Evolutionary conservation across 2,113 vertebrate species (phyloP).

Genomic region (Perca fluviatilis): DNA sequence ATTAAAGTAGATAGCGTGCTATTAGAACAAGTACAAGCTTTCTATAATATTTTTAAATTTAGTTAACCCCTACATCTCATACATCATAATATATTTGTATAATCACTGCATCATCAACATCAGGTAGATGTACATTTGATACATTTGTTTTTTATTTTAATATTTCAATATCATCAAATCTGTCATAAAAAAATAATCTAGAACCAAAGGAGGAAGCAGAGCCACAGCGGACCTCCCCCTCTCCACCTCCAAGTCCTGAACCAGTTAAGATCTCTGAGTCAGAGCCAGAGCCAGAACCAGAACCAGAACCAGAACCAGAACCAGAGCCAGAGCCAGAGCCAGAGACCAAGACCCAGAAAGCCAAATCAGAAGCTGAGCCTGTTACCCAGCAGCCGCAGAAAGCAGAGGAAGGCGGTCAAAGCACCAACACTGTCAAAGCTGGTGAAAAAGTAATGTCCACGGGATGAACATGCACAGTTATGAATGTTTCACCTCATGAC

Average conservation of each 20-base stretch:
- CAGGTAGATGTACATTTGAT: neutral
- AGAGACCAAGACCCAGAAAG: conserved; percentile 37
- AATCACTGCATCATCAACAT: neutral
- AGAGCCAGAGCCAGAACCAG: neutral
- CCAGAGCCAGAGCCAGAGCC: neutral
- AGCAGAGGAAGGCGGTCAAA: conserved; percentile 23
- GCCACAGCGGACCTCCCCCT: conserved; percentile 16
- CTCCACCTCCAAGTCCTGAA: conserved; percentile 51
- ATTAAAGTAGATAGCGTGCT: neutral
- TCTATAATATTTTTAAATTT: neutral
- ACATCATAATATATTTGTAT: neutral
- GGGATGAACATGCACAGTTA: neutral
- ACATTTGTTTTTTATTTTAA: neutral
- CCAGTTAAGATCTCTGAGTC: conserved; percentile 31
- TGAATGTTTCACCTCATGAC: neutral
- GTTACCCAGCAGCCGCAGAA: conserved; percentile 80
- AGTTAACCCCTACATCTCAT: neutral
- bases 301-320: conserved; percentile 9
- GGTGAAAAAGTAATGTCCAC: conserved; percentile 67
- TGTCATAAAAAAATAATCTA: conserved; percentile 25
- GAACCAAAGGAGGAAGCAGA: conserved; percentile 50
- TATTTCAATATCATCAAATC: neutral
- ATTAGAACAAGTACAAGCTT: neutral
- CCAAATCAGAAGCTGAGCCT: conserved; percentile 42
- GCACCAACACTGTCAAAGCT: conserved; percentile 40